These are phyloP conservation scores for Acanthurus leucopareius DNA, from an alignment of 2,797 vertebrate genomes.

Conservation along the genomic window DNA sequence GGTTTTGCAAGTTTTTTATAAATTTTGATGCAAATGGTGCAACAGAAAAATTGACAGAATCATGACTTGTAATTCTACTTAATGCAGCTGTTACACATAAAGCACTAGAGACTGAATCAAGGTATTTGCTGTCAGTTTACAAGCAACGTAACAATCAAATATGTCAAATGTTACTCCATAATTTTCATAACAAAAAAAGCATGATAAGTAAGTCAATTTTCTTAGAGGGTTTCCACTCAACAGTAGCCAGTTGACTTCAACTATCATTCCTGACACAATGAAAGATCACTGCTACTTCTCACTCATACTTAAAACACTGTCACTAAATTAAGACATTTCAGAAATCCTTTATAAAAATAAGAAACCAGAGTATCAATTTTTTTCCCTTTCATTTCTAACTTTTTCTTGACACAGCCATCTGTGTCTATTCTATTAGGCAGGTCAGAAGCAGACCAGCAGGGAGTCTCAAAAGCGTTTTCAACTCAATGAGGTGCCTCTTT, in stretches of 20 bases:
- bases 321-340: constrained; percentile 2
- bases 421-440: constrained; percentile 15
- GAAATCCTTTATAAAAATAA: neutral
- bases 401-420: constrained; percentile 40
- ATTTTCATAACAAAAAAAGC: neutral
- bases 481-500: constrained; percentile 49
- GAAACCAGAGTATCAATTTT: constrained; percentile 23
- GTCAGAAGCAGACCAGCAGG: constrained; percentile 28
- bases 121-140: neutral
- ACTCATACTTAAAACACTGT: neutral
- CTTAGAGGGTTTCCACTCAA: neutral
- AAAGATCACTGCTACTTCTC: neutral
- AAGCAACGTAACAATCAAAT: neutral
- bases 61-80: no score
- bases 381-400: neutral
- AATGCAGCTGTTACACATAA: no score
- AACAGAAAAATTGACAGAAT: no score
- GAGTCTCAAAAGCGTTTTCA: constrained; percentile 49
- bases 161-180: neutral
- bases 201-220: neutral
- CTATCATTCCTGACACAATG: constrained; percentile 6
- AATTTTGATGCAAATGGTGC: no score
- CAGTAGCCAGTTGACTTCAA: neutral
- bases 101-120: neutral
- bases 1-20: no score